Evolutionary conservation across 1,140 invertebrate species (phyloP), one percentile per base, ranked within the genome.

Genomic region (Hypothenemus hampei): DNA sequence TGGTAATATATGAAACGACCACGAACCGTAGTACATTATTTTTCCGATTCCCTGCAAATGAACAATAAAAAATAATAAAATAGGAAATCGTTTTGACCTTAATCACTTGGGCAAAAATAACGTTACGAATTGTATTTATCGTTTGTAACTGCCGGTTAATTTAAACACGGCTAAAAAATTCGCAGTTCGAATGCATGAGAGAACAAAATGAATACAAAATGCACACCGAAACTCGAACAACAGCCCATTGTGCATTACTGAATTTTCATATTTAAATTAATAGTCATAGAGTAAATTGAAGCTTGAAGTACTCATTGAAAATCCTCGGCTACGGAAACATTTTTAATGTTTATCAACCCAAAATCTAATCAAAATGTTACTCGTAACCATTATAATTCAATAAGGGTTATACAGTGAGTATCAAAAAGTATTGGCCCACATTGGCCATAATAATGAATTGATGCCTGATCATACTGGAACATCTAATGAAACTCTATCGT

Each of bases 161-260:
- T 20, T 15, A 4, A 40, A 20, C 18, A 40, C 20, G 8, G 37
- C 11, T 20, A 40, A 40, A 40, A 40, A 40, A 40, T 40, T n/a
- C n/a, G 39, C 18, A 40, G 19, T 16, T 40, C 39, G 20, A 40
- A 40, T 21, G 39, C 39, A 40, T 40, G 39, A 40, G 39, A 40
- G 39, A 40, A 20, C 39, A 40, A 40, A 40, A 20, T 40, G 39
- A 40, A 40, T 40, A 20, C 39, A 18, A 40, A 40, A 40, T 19
- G 39, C 39, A 18, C 39, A 20, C 39, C 39, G 16, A 20, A 40
- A 40, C 39, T n/a, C 11, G 11, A 40, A 20, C 11, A 11, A n/a
- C n/a, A n/a, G n/a, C n/a, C 26, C 39, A 40, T 40, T 40, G 39
- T 40, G 39, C 39, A 40, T 40, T 40, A 21, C 16, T n/a, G 18